phyloP scores from a whole-genome alignment of 2,888 invertebrate genomes.

The Sthenelais limicola region DNA sequence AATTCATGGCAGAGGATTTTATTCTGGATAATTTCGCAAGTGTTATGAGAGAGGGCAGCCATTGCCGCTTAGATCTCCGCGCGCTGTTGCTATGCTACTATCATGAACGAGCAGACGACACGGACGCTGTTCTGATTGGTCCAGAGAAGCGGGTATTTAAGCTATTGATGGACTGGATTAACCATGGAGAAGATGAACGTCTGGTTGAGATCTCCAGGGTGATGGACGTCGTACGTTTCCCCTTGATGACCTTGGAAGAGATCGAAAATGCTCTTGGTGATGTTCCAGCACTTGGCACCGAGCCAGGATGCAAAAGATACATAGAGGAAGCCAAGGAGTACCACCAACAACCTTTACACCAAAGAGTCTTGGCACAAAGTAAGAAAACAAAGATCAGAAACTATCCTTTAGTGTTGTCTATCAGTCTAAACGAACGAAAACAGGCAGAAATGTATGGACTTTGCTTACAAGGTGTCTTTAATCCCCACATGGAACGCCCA shows the following conservation, averaged over 20 bases:
- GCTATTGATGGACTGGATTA: conserved; percentile 18
- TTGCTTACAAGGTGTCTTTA: background rate
- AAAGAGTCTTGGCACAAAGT: background rate
- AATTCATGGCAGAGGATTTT: conserved; percentile 17
- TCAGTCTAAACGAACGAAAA: too few relatives aligned
- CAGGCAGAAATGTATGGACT: conserved; percentile 6
- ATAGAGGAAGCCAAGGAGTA: conserved; percentile 4
- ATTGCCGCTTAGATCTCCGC: conserved; percentile 13
- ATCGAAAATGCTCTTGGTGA: background rate
- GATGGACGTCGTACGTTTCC: conserved; percentile 25
- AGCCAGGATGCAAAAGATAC: background rate
- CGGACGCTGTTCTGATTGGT: conserved; percentile 25
- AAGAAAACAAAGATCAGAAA: conserved; percentile 14
- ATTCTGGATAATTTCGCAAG: conserved; percentile 22
- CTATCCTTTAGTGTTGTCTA: background rate
- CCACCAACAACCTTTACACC: background rate
- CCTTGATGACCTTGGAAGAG: conserved; percentile 10
- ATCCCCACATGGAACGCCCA: background rate
- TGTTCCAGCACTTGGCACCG: background rate
- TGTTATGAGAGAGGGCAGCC: conserved; percentile 18
- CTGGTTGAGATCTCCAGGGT: conserved; percentile 7
- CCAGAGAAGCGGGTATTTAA: conserved; percentile 14
- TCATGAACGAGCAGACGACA: conserved; percentile 9
- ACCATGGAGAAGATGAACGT: conserved; percentile 19
- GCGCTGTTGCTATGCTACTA: conserved; percentile 18